Evolutionary conservation across 2,888 invertebrate genomes (phyloP), one percentile per base, ranked within the genome.

Genomic region (Mystacides longicornis): DNA sequence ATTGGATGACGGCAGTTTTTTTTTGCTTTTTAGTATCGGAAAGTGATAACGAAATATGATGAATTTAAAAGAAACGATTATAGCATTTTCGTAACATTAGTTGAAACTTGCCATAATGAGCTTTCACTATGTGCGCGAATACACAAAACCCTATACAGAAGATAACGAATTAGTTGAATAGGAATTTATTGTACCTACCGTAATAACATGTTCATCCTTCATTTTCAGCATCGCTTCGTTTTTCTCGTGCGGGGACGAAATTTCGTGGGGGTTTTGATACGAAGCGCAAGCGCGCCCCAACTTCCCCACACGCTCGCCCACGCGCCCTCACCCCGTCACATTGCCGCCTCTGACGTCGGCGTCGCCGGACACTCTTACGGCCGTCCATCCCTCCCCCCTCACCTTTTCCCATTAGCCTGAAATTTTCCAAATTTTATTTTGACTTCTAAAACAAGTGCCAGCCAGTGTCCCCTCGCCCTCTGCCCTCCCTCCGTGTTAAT

Each of bases 311-410:
- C 47, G 51, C 51, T 46, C 51, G 57, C 53, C 53, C 51, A 49
- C 52, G 52, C 52, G 54, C 57, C 59, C 52, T 43, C 55, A 37
- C 54, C 50, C 43, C 20, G 18, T 27, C 57, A 54, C 61, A 60
- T 57, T 61, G 60, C 62, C 61, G 60, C 62, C 58, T 56, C 57
- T 52, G 57, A 58, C 59, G 60, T 60, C 58, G 59, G 55, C 59
- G 33, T 54, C 54, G 58, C 49, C 61, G 52, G 65, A 62, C 55
- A 37, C 37, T n/a, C 14, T 37, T 37, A 37, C 37, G 37, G 14
- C 37, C 37, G 37, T 37, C 31, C 65, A 60, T 31, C 67, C 65
- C 64, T 19, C 64, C 57, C 31, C 64, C 64, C 27, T 49, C 46
- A 54, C 55, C 60, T 55, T 43, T 53, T 53, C 55, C 51, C 55